Evolutionary conservation across 92 coral and sea anemone genomes (phyloP), one percentile per base, ranked within the genome.

Genomic region (Zoanthus gigantus): DNA sequence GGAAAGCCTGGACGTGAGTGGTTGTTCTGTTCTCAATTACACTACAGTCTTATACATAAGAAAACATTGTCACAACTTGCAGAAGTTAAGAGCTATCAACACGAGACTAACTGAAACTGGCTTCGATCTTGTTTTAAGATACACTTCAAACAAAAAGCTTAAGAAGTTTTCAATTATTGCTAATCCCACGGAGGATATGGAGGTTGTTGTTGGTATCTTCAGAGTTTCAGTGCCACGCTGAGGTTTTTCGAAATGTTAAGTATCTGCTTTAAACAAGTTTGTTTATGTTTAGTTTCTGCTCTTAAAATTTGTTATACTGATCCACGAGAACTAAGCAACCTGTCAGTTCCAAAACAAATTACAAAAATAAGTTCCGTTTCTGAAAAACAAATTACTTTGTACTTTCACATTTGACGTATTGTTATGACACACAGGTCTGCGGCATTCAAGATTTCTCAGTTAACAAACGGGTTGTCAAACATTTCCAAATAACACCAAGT

Each of bases 141-240:
- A 73, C 2, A 74, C 85, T 45, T 71, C 58, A 32, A 81, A 81
- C 44, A 81, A 81, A 48, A 52, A 81, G 31, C 74, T 81, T 4
- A 81, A 46, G 45, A 65, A 60, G 17, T 81, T 81, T 66, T 81
- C 85, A 23, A 45, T 81, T 28, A 81, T 81, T 45, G 85, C 85
- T 12, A 81, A 81, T 63, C 85, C 85, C 18, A 81, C 61, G 5
- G 74, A 29, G 67, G 66, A 46, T 31, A 66, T 81, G 61, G 85
- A 81, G 45, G 60, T 81, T 18, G 75, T 81, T 47, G 63, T 81
- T 46, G 75, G 85, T 10, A 81, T 81, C 17, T 28, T 65, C 5
- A 65, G 75, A 47, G 75, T 81, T 23, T 67, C 85, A 45, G 28
- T 81, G 28, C 75, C 85, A 65, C 18, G 11, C 1, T 30, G n/a